Evolutionary conservation across 2,888 invertebrate genomes (phyloP), one percentile per base, ranked within the genome.

Genomic region (Leucozona laternaria): DNA sequence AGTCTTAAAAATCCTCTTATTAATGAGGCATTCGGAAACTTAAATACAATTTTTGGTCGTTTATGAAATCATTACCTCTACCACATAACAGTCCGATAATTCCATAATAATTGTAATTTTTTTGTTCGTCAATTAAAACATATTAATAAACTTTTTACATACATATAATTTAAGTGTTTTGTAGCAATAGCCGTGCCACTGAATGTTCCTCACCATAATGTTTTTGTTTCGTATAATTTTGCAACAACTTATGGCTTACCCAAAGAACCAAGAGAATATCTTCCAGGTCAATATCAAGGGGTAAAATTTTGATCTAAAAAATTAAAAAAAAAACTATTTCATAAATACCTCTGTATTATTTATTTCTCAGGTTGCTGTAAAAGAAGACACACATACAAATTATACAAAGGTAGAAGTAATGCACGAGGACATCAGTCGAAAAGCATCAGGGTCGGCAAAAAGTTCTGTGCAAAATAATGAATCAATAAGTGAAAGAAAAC

Each of bases 171-270:
- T 15, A 92, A 96, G 96, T 93, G 95, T 13, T 95, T 96, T 90
- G 90, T 95, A 48, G 96, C 96, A 0, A 93, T 96, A 83, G 95
- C 96, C 0, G 94, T 96, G 25, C 96, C 96, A 0, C 91, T 96
- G 17, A 95, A 95, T 89, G 93, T 95, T 10, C 95, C 95, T 0
- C 94, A 95, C 88, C 95, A 95, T 88, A 95, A 95, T 89, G 94
- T 96, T 22, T 96, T 96, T 89, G 93, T 96, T 22, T 95, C 96
- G 0, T 96, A 95, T 91, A 96, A 96, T 92, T 95, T 96, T 89
- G 96, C 96, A 90, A 94, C 95, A 0, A 95, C 95, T 90, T 96
- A 96, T 91, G 92, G 91, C 84, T 92, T 95, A 5, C 94, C 96
- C 7, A 93, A 91, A 40, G 95, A 95, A 89, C 93, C 93, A 50